These are phyloP conservation scores for Magallana ariakensis DNA, from an alignment of 1,140 invertebrate genomes.

Conservation along the genomic window DNA sequence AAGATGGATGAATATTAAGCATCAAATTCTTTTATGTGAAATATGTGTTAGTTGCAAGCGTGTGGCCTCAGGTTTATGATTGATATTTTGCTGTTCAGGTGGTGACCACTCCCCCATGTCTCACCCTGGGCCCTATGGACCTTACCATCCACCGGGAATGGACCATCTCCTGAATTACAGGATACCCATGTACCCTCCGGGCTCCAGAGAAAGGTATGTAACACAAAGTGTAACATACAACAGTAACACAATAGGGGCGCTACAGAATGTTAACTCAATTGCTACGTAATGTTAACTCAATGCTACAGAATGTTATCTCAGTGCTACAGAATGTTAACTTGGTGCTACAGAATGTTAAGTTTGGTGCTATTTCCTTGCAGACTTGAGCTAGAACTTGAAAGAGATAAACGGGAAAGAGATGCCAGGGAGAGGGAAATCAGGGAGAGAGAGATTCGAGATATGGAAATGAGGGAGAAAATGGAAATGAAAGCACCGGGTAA, in stretches of 20 bases:
- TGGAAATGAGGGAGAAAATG: constrained; percentile 85
- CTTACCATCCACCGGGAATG: constrained; percentile 81
- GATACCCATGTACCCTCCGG: constrained; percentile 80
- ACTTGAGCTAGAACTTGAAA: constrained; percentile 89
- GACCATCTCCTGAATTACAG: constrained; percentile 82
- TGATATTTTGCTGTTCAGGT: background rate
- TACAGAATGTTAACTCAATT: too few relatives aligned
- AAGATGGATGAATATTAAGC: too few relatives aligned
- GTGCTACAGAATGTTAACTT: too few relatives aligned
- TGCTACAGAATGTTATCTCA: too few relatives aligned
- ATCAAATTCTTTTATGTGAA: too few relatives aligned
- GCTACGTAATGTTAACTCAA: too few relatives aligned
- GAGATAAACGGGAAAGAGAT: constrained; percentile 91
- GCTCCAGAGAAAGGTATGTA: constrained; percentile 85
- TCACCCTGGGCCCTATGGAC: constrained; percentile 60
- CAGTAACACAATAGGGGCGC: too few relatives aligned
- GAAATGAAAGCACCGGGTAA: constrained; percentile 78
- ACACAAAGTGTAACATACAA: background rate
- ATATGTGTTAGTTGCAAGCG: too few relatives aligned
- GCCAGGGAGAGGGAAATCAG: constrained; percentile 87
- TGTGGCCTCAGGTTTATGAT: background rate
- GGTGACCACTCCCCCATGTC: constrained; percentile 44
- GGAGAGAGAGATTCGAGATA: constrained; percentile 88
- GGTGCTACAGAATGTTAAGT: background rate
- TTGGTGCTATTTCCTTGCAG: constrained; percentile 66